Base-by-base conservation (phyloP, 2,113 vertebrate species). In the Corapipo altera region DNA sequence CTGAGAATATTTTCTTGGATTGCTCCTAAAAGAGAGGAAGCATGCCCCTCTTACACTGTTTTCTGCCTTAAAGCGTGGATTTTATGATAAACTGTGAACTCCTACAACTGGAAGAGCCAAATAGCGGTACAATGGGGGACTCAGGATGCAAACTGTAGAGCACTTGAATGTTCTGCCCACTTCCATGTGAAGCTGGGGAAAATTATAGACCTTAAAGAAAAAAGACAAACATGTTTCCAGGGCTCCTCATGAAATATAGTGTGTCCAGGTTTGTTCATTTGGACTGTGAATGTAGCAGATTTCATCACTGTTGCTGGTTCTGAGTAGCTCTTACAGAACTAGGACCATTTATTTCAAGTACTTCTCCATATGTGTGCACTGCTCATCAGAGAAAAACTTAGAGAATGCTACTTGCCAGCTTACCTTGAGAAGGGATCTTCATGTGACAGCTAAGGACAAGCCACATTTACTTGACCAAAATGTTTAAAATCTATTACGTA, bases 361-460 rank as follows among this genome's bases (percentile, higher is more conserved):
- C 21, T 85, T 58, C 55, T 71, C 15, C 1, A 0, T 32, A 13
- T 0, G 0, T 32, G 6, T 70, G 15, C 10, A 33, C 24, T 62
- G 70, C 9, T 62, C 33, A 30, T 59, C 22, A 71, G 37, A 58
- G 21, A 15, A 81, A 91, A 89, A 35, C 11, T 57, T 8, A 9
- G 3, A 73, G 10, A 74, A 54, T 37, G 32, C 21, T 59, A 44
- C 22, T 78, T 5, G 1, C n/a, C 51, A 70, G 22, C 43, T 80
- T 71, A 28, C 10, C 37, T 44, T 75, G 74, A 82, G 71, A 78
- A 73, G 12, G 19, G 9, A 87, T 13, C 6, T 66, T 87, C 24
- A 48, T 0, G 4, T 32, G 28, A 48, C 51, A 61, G 54, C 33
- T 65, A 55, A 51, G 20, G 37, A 77, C 19, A 65, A 81, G 41